Conservation (phyloP, 2,113 vertebrate genomes). For the Lamprologus sp. region DNA sequence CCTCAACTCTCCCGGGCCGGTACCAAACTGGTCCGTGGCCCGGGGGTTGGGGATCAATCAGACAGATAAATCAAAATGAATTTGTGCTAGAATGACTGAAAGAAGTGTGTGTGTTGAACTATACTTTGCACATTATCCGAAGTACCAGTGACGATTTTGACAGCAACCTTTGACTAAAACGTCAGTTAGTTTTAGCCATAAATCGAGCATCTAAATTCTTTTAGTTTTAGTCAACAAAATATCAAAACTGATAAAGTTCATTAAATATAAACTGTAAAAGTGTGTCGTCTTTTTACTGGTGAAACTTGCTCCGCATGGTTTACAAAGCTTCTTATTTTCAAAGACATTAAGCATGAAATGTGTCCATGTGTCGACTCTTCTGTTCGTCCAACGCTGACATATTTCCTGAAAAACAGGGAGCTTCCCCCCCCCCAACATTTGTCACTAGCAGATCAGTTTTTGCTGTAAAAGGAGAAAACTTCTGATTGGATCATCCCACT, state of each 20-base stretch:
- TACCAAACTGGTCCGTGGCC: fast-evolving
- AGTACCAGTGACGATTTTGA: fast-evolving
- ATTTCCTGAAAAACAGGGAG: fast-evolving
- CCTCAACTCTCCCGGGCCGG: fast-evolving
- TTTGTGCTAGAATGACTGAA: background rate
- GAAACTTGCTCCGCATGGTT: fast-evolving
- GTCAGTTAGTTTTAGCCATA: background rate
- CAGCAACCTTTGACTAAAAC: fast-evolving
- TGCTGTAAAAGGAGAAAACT: background rate
- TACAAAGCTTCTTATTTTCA: background rate
- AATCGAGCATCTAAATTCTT: fast-evolving
- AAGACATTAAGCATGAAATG: background rate
- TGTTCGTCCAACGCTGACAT: background rate
- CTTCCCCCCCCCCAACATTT: background rate
- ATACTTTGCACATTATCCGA: background rate
- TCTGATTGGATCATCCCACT: background rate
- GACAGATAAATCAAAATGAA: background rate
- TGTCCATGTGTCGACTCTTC: background rate
- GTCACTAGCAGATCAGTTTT: background rate
- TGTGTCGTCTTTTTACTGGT: background rate
- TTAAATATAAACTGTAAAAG: background rate
- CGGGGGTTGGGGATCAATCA: background rate
- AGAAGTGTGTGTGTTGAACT: background rate
- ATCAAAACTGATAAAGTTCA: background rate
- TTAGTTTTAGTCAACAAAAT: background rate